Conservation (phyloP, 2,113 vertebrate species). For the Tachysurus fulvidraco region DNA sequence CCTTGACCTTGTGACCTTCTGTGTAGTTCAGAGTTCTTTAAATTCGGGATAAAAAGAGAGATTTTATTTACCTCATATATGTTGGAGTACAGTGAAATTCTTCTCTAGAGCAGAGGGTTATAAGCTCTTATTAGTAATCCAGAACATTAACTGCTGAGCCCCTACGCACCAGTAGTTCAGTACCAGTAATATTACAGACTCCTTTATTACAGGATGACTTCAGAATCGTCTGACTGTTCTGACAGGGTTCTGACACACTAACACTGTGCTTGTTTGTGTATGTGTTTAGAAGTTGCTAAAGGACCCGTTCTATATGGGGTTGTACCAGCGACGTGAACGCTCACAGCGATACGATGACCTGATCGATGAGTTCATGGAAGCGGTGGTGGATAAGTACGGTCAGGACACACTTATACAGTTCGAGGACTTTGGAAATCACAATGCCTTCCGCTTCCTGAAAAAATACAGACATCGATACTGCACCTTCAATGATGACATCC, state of each 20-base stretch:
- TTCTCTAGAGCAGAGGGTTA: too few species aligned
- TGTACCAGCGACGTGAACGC: constrained; percentile 91
- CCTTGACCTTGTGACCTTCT: too few species aligned
- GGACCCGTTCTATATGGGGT: constrained; percentile 94
- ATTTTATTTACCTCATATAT: too few species aligned
- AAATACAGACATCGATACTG: constrained; percentile 95
- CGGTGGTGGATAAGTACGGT: constrained; percentile 91
- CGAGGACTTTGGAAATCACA: constrained; percentile 98
- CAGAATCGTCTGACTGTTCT: neutral
- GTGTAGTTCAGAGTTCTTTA: too few species aligned
- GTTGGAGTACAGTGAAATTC: too few species aligned
- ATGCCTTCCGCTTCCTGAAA: constrained; percentile 91
- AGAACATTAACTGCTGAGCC: too few species aligned
- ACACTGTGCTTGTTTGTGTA: neutral
- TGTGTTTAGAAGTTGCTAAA: constrained; percentile 80
- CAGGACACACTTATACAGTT: constrained; percentile 95
- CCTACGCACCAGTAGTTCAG: too few species aligned
- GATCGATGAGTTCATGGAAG: constrained; percentile 98
- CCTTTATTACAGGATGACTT: too few species aligned
- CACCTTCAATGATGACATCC: constrained; percentile 97
- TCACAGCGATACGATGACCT: constrained; percentile 90
- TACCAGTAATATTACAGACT: too few species aligned
- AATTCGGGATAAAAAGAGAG: too few species aligned
- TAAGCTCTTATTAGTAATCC: too few species aligned
- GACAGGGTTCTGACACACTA: neutral